These are phyloP conservation scores for Eilema sororculum DNA, from an alignment of 2,888 invertebrate genomes.

Conservation along the genomic window DNA sequence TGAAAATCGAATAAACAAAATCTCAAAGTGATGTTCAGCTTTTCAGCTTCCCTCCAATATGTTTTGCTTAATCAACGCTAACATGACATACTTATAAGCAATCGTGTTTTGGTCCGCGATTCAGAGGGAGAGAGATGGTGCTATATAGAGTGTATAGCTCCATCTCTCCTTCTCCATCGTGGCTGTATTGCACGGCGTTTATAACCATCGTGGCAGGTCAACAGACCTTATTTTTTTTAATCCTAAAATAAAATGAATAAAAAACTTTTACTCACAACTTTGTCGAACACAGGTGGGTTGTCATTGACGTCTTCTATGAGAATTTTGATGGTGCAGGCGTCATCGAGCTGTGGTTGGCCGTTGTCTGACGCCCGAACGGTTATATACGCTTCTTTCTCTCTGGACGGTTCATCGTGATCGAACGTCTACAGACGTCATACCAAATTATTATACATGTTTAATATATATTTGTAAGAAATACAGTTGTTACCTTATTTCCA, in stretches of 20 bases:
- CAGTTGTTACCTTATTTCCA: constrained; percentile 55
- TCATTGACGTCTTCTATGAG: constrained; percentile 97
- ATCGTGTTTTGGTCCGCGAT: too few species aligned
- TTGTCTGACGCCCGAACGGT: constrained; percentile 97
- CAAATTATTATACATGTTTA: constrained; percentile 6
- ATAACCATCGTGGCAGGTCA: background rate
- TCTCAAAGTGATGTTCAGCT: too few species aligned
- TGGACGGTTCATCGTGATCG: constrained; percentile 95
- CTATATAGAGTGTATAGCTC: too few species aligned
- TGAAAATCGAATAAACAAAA: too few species aligned
- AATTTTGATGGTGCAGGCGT: constrained; percentile 97
- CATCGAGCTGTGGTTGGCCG: constrained; percentile 95
- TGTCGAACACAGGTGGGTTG: constrained; percentile 93
- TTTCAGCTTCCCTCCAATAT: too few species aligned
- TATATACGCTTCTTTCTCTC: constrained; percentile 93
- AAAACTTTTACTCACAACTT: constrained; percentile 89
- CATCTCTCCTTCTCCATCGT: too few species aligned
- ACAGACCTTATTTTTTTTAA: background rate
- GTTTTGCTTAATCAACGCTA: too few species aligned
- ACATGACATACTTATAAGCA: too few species aligned
- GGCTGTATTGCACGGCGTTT: background rate
- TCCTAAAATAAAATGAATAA: background rate
- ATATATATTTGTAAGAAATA: background rate
- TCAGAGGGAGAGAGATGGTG: too few species aligned
- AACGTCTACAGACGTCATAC: constrained; percentile 86